Conservation (phyloP, 2,888 invertebrate genomes). For the Eubasilissa splendida region DNA sequence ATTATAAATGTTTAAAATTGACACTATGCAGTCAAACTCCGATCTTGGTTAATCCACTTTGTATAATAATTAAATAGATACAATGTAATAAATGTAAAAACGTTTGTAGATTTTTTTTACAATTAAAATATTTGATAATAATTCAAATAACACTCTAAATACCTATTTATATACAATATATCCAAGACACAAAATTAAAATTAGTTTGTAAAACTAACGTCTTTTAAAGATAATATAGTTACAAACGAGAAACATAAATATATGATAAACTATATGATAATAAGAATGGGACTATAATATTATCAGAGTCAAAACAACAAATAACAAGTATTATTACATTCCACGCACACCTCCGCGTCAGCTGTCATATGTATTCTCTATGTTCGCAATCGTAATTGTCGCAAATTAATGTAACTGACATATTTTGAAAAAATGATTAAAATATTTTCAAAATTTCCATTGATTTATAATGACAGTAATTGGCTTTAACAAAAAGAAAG, state of each 20-base stretch:
- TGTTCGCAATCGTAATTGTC: too few species aligned
- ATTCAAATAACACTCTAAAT: conserved; percentile 47
- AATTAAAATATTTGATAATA: conserved; percentile 49
- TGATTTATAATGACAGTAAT: too few species aligned
- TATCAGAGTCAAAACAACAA: conserved; percentile 4
- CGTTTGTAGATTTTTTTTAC: conserved; percentile 48
- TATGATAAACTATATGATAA: conserved; percentile 19
- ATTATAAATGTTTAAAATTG: conserved; percentile 56
- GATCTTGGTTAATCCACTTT: conserved; percentile 46
- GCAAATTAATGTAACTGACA: too few species aligned
- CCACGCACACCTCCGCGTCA: too few species aligned
- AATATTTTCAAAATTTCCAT: too few species aligned
- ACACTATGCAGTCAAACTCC: conserved; percentile 56
- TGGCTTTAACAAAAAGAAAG: too few species aligned
- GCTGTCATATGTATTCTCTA: too few species aligned
- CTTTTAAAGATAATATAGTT: conserved; percentile 37
- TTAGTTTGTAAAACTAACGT: conserved; percentile 34
- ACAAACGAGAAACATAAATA: background rate
- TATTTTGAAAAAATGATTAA: too few species aligned
- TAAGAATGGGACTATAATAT: conserved; percentile 23
- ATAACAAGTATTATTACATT: too few species aligned
- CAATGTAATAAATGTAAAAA: conserved; percentile 48
- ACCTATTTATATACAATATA: conserved; percentile 48
- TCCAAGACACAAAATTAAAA: conserved; percentile 43
- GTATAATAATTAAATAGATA: conserved; percentile 44